Evolutionary conservation across 1,140 invertebrate species (phyloP).

Genomic region (Cotesia typhae): DNA sequence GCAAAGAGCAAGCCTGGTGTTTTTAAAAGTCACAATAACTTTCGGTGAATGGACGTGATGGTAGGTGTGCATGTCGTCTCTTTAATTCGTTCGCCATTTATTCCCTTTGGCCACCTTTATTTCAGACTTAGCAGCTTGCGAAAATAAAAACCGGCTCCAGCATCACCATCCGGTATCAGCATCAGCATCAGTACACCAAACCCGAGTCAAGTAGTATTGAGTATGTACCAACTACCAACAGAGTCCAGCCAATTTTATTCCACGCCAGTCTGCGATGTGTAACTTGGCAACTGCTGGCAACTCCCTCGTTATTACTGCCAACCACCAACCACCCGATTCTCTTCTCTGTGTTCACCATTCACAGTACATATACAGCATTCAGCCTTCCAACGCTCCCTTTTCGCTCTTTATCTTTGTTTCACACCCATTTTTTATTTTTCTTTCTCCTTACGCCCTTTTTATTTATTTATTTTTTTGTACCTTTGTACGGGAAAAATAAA

Average conservation of each 20-base stretch:
- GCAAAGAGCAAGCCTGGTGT: not conserved
- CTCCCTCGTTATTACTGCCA: conserved; percentile 10
- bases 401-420: conserved; percentile 5
- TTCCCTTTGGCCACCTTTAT: not conserved
- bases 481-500: conserved; percentile 9
- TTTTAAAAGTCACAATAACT: conserved; percentile 18
- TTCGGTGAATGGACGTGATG: not conserved
- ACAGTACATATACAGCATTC: not conserved
- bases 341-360: not conserved
- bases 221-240: too few species aligned
- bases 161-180: not conserved
- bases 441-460: not conserved
- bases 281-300: conserved; percentile 22
- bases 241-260: conserved; percentile 24
- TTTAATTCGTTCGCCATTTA: conserved; percentile 2
- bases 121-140: not conserved
- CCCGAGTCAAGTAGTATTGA: too few species aligned
- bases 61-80: not conserved
- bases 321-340: not conserved
- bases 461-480: not conserved
- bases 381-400: not conserved
- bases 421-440: conserved; percentile 13
- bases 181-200: not conserved
- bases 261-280: conserved; percentile 19
- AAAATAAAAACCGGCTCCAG: conserved; percentile 33